phyloP scores from a whole-genome alignment of 2,797 vertebrate genomes.

The Sebastes minor region DNA sequence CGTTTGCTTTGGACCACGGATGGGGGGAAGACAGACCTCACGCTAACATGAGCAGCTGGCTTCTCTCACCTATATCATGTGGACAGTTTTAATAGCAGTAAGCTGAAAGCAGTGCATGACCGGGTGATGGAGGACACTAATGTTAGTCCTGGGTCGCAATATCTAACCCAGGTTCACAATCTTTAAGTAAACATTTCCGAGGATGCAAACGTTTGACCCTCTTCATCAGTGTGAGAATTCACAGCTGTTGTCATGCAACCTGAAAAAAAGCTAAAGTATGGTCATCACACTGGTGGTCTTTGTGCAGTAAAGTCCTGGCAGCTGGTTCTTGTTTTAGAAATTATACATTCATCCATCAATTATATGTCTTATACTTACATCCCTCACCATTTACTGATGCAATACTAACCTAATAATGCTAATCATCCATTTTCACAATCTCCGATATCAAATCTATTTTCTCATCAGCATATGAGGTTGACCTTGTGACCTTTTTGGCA shows the following conservation, averaged over 20 bases:
- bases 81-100: conserved; percentile 79
- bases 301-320: conserved; percentile 29
- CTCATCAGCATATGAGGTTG: conserved; percentile 80
- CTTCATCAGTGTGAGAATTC: conserved; percentile 67
- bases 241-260: conserved; percentile 67
- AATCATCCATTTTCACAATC: conserved; percentile 33
- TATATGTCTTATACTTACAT: not conserved
- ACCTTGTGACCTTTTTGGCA: conserved; percentile 84
- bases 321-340: conserved; percentile 46
- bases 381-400: not conserved
- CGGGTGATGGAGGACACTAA: conserved; percentile 73
- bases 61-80: conserved; percentile 79
- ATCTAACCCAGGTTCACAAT: conserved; percentile 74
- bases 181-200: conserved; percentile 78
- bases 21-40: conserved; percentile 59
- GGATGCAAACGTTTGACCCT: conserved; percentile 63
- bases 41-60: conserved; percentile 78
- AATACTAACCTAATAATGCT: conserved; percentile 1
- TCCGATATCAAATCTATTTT: conserved; percentile 75
- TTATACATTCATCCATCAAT: conserved; percentile 24
- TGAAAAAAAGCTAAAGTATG: conserved; percentile 11
- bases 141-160: conserved; percentile 74
- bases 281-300: conserved; percentile 45
- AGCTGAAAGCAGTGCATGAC: conserved; percentile 67
- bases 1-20: conserved; percentile 69